Percentiles rank a stretch among this genome's conserved stretches.
Conservation (phyloP, 2,888 invertebrate genomes). For the Tuta absoluta region DNA sequence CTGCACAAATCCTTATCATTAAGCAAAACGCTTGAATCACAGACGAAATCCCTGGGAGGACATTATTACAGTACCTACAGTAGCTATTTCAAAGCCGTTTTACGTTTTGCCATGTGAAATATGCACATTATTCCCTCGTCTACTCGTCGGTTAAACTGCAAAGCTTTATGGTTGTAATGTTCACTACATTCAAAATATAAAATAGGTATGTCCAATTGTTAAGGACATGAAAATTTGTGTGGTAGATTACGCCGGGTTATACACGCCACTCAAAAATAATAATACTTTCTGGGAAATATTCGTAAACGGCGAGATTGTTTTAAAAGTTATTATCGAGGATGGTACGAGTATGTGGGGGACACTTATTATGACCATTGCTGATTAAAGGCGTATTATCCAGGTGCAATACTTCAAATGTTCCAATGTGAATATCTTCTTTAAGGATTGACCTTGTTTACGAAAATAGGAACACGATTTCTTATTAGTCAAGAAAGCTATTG, state of each 20-base stretch:
- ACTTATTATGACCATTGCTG: too few species aligned
- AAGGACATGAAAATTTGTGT: background rate
- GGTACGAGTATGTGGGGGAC: too few species aligned
- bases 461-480: too few species aligned
- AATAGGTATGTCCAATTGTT: slow-evolving; percentile 7
- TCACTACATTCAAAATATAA: slow-evolving; percentile 9
- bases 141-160: slow-evolving; percentile 23
- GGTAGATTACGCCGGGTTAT: background rate
- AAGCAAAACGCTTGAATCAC: slow-evolving; percentile 23
- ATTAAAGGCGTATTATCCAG: too few species aligned
- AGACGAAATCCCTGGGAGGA: slow-evolving; percentile 22
- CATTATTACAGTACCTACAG: slow-evolving; percentile 19
- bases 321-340: too few species aligned
- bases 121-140: slow-evolving; percentile 25
- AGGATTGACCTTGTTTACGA: too few species aligned
- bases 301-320: too few species aligned
- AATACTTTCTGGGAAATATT: background rate
- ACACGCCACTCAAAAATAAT: background rate
- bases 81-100: slow-evolving; percentile 28
- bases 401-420: too few species aligned
- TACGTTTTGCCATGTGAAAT: slow-evolving; percentile 27
- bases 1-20: background rate
- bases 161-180: slow-evolving; percentile 18
- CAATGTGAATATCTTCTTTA: too few species aligned
- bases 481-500: too few species aligned